A percentile compares a stretch with the other conserved stretches of the same genome.
Evolutionary conservation across 92 coral and sea anemone species (phyloP).

Genomic region (Pocillopora meandrina): DNA sequence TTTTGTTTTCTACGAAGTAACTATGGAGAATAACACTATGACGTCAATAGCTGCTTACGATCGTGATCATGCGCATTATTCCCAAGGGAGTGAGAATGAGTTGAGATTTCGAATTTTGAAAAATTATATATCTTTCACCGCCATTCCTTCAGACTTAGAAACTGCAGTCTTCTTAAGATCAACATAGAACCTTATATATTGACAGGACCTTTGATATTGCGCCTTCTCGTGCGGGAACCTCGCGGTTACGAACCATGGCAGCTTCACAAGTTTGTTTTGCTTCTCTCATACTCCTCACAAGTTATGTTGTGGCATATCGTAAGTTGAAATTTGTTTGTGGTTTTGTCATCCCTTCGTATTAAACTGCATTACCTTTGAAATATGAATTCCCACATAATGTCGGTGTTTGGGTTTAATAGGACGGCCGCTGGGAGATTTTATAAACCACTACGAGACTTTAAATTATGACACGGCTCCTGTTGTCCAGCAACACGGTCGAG

Average conservation of each 20-base stretch:
- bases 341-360: neutral
- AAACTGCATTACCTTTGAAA: neutral
- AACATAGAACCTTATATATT: neutral
- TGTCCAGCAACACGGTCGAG: constrained; percentile 72
- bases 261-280: constrained; percentile 38
- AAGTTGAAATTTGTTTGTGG: constrained; percentile 38
- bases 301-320: constrained; percentile 48
- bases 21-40: constrained; percentile 24
- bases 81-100: constrained; percentile 13
- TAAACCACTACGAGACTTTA: constrained; percentile 83
- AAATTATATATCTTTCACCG: neutral
- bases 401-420: constrained; percentile 51
- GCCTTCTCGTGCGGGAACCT: neutral
- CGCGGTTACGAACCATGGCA: constrained; percentile 29
- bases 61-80: constrained; percentile 31
- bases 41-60: constrained; percentile 18
- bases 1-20: neutral
- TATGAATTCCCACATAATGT: neutral
- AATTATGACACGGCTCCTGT: constrained; percentile 73
- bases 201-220: neutral
- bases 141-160: neutral
- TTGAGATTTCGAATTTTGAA: neutral
- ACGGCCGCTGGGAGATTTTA: constrained; percentile 84
- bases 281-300: constrained; percentile 36
- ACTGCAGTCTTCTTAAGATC: neutral